Conservation (phyloP, 2,113 vertebrate species). For the Perccottus glenii region DNA sequence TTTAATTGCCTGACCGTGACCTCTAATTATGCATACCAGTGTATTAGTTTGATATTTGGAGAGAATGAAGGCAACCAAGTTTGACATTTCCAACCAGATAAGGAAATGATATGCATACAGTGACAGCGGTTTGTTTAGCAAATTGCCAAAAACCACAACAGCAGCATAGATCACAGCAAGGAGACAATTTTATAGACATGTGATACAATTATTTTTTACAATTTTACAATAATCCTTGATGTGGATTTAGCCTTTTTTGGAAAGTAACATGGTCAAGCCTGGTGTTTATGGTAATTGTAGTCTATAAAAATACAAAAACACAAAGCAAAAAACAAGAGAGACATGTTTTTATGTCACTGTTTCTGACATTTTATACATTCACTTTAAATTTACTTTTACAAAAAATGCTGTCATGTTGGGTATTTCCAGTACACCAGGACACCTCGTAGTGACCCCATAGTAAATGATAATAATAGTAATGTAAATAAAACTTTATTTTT, state of each 20-base stretch:
- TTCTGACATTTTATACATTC: not conserved
- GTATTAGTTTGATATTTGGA: constrained; percentile 73
- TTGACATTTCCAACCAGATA: constrained; percentile 70
- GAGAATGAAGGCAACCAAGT: constrained; percentile 61
- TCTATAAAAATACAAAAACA: too few species aligned
- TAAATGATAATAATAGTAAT: not conserved
- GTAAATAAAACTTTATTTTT: not conserved
- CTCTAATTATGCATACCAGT: constrained; percentile 71
- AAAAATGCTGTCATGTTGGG: not conserved
- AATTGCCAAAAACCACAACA: constrained; percentile 39
- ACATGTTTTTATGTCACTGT: too few species aligned
- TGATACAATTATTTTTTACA: not conserved
- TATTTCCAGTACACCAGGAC: not conserved
- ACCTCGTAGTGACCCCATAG: not conserved
- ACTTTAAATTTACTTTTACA: not conserved
- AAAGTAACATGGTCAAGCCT: too few species aligned
- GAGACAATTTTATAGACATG: not conserved
- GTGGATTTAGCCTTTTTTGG: too few species aligned
- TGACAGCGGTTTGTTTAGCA: constrained; percentile 54
- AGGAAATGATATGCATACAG: constrained; percentile 52
- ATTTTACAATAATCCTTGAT: too few species aligned
- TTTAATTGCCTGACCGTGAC: constrained; percentile 72
- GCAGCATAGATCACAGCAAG: constrained; percentile 13
- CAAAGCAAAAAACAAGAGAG: too few species aligned
- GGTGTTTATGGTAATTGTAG: too few species aligned